Evolutionary conservation across 2,113 vertebrate species (phyloP).

Genomic region (Mastomys coucha): DNA sequence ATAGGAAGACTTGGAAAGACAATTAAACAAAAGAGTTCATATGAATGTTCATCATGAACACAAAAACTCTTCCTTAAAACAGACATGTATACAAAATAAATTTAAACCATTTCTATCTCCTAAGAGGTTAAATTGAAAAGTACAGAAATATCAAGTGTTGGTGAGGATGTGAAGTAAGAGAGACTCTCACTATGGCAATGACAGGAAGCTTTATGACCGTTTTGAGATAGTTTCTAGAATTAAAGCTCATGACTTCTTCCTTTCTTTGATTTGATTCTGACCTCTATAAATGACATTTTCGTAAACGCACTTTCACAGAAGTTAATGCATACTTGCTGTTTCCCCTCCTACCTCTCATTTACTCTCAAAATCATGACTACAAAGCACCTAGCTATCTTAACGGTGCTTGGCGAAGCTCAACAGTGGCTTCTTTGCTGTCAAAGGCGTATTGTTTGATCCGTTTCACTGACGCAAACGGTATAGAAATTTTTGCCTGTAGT

Average conservation of each 20-base stretch:
- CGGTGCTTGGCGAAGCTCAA: neutral
- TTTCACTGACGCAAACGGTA: neutral
- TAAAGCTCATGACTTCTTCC: neutral
- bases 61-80: neutral
- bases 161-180: neutral
- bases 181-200: neutral
- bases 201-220: neutral
- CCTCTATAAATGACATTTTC: neutral
- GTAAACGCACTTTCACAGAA: neutral
- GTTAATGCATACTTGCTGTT: neutral
- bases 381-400: neutral
- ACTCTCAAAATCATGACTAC: neutral
- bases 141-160: neutral
- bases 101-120: neutral
- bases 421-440: neutral
- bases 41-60: neutral
- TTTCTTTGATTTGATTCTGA: neutral
- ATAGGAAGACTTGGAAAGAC: neutral
- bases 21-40: neutral
- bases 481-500: neutral
- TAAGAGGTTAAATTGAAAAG: neutral
- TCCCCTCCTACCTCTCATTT: neutral
- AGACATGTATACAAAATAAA: neutral
- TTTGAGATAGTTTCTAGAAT: neutral
- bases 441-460: neutral